Evolutionary conservation across 2,888 invertebrate species (phyloP), one percentile per base, ranked within the genome.

Genomic region (Gandaritis pyraliata): DNA sequence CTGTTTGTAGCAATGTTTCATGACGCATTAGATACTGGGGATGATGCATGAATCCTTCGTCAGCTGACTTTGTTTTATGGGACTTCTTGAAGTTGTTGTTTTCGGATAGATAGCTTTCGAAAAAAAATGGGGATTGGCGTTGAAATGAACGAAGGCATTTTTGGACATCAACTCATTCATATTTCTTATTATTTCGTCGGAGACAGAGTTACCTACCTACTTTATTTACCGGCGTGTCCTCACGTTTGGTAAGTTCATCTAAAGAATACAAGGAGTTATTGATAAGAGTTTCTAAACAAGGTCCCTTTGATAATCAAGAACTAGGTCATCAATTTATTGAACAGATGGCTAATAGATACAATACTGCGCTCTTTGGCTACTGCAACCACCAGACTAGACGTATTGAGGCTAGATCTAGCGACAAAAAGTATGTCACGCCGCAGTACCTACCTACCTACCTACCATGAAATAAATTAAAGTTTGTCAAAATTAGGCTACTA

Each of bases 1-100:
- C 49, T 56, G 46, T 47, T 41, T 41, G 47, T 12, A 1, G 47
- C 0, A 52, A 58, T 41, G 52, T 58, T 48, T 47, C 41, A 47
- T 12, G 39, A 23, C 36, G 36, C 23, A 54, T 54, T 18, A 43
- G 36, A 18, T 16, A 15, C 15, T 2, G 48, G 41, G 33, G 53
- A 59, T 53, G 53, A 41, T 48, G 58, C 58, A 48, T 59, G 49
- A 43, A 54, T 59, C 59, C 59, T 53, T 41, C 5, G 30, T 15
- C 5, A 55, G 48, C 39, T 33, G 15, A 13, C 10, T 38, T 38
- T 38, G 38, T 38, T 38, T 38, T n/a, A 38, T 7, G 13, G 13
- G 13, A 41, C 7, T 41, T 13, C 7, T 6, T 41, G 13, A 7
- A 39, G 38, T 39, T 23, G 38, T 39, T 23, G 1, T 23, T 15